These are phyloP conservation scores for Pinctada fucata DNA, from an alignment of 2,888 invertebrate genomes.

Conservation along the genomic window DNA sequence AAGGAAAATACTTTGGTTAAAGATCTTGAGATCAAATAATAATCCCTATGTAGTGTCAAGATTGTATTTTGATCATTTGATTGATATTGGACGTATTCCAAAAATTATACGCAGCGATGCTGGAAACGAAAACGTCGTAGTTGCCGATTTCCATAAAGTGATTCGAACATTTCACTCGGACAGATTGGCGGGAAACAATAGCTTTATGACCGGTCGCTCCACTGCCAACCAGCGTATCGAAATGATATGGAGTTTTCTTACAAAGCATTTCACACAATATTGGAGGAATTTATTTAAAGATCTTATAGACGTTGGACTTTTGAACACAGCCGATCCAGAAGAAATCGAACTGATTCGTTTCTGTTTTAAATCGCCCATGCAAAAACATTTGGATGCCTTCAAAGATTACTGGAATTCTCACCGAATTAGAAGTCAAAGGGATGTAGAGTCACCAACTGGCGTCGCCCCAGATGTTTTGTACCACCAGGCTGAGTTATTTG, in stretches of 20 bases:
- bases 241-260: slow-evolving; percentile 31
- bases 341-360: too few species aligned
- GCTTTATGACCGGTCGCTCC: slow-evolving; percentile 17
- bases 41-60: slow-evolving; percentile 17
- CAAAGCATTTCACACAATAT: slow-evolving; percentile 24
- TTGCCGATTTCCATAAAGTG: slow-evolving; percentile 6
- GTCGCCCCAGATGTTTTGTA: slow-evolving; percentile 35
- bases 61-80: slow-evolving; percentile 4
- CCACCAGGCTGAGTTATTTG: slow-evolving; percentile 24
- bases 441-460: slow-evolving; percentile 16
- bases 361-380: too few species aligned
- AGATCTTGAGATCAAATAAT: slow-evolving; percentile 9
- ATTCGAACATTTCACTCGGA: slow-evolving; percentile 13
- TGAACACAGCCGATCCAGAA: slow-evolving; percentile 17
- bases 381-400: too few species aligned
- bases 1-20: slow-evolving; percentile 22
- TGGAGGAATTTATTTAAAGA: slow-evolving; percentile 37
- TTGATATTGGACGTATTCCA: slow-evolving; percentile 1
- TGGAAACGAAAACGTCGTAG: slow-evolving; percentile 13
- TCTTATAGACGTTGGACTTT: slow-evolving; percentile 18
- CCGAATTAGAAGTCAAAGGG: slow-evolving; percentile 32
- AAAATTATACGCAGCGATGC: slow-evolving; percentile 13
- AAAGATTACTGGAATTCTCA: slow-evolving; percentile 28
- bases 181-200: not conserved
- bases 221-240: slow-evolving; percentile 34